Evolutionary conservation across 2,888 invertebrate species (phyloP), one percentile per base, ranked within the genome.

Genomic region (Drosophila nr. perissopoda): DNA sequence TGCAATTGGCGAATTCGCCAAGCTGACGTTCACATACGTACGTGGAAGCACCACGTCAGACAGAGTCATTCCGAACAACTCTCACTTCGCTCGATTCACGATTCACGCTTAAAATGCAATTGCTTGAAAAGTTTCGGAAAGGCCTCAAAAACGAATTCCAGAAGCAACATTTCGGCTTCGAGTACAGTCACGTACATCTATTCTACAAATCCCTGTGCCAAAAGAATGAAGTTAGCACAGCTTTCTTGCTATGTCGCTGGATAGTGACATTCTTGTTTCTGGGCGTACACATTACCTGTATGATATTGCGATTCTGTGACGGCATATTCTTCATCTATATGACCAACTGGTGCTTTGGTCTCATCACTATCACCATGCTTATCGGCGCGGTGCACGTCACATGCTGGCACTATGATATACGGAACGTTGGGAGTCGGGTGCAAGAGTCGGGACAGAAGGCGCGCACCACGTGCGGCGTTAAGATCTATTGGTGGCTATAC

Each of bases 401-500:
- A 58, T 78, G 90, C 61, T 93, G 93, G 92, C 90, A 93, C 66
- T 92, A 82, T 61, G 91, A 93, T 84, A 63, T 89, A 25, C 78
- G 75, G 36, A 75, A 68, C 38, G 69, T 85, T 13, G 86, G 91
- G 38, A 80, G 80, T 51, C 70, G 74, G 58, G 82, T 82, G 5
- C 78, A 76, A 60, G 90, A 83, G 63, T 67, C 84, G 36, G 86
- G 82, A 5, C 74, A 83, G 42, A 87, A 83, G 59, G 84, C 64
- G 31, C 82, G 67, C 11, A 91, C 92, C 36, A 89, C 93, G 1
- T 84, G 71, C 13, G 73, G 93, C 8, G 92, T 94, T 49, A 94
- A 93, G 80, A 87, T 94, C 27, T 97, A 97, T 91, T 97, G 97
- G 97, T 94, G 95, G 59, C 85, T 95, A 2, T 95, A 96, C 90